Base-by-base conservation (phyloP, 2,113 vertebrate genomes). In the Phasianus colchicus region DNA sequence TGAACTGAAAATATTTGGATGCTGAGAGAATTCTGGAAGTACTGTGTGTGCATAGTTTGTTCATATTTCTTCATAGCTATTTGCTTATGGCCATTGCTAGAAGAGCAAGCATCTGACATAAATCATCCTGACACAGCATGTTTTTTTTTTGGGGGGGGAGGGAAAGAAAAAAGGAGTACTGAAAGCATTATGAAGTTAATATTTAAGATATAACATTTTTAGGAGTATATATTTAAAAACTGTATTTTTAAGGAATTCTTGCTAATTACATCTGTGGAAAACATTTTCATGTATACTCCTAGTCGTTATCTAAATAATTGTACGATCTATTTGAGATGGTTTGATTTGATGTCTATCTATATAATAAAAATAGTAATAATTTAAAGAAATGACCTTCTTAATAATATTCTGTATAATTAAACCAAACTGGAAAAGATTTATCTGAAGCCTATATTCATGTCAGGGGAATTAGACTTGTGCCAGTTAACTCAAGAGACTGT, bases 401-500 rank as follows among this genome's bases (percentile, higher is more conserved):
- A 81, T 52, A 86, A 79, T 47, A 89, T 74, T 91, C 40, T 71
- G 25, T 83, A 73, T 81, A 9, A 32, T 89, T 93, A 88, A 61
- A 50, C 19, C 8, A 50, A 77, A 72, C 48, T 90, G 60, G 83
- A 73, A 89, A 64, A 92, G 76, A 66, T 89, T 93, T 83, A 30
- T 58, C 64, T 63, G 50, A 89, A 87, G 58, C 42, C 60, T 34
- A 64, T 77, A 73, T 65, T 88, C 87, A 47, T 83, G 82, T 88
- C 91, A 85, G 27, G 65, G 50, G 91, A 94, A 94, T 92, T 82
- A 95, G 70, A 4, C 43, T 90, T 89, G 57, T 91, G 88, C 50
- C 69, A 87, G 67, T 88, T 96, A 90, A 94, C 80, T 86, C 63
- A 82, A 93, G 93, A 96, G 91, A 27, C 60, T 83, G 83, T 89